These are phyloP conservation scores for Tauraco hartlaubi DNA, from an alignment of 2,797 vertebrate genomes.

Conservation along the genomic window DNA sequence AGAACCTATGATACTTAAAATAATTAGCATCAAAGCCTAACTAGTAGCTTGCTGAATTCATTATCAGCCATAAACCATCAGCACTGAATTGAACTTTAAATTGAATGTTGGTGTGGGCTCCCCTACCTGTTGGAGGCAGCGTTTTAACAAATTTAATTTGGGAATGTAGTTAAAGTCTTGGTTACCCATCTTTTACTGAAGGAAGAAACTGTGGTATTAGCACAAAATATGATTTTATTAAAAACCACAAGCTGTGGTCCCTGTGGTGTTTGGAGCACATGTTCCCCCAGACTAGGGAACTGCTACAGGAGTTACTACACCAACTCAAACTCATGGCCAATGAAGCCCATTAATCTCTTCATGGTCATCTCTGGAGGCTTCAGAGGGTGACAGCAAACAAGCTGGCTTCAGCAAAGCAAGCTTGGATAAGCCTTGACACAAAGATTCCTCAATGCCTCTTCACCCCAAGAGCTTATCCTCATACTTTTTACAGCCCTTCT, in stretches of 20 bases:
- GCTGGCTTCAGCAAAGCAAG: neutral
- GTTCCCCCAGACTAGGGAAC: neutral
- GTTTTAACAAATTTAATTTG: neutral
- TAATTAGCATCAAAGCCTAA: constrained; percentile 79
- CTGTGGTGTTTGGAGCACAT: neutral
- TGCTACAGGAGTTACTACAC: neutral
- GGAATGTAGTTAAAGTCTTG: neutral
- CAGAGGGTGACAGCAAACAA: neutral
- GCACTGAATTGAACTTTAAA: constrained; percentile 44
- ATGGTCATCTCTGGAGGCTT: neutral
- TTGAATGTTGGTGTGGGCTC: neutral
- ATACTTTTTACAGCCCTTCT: neutral
- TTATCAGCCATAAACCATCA: constrained; percentile 71
- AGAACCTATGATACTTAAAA: constrained; percentile 79
- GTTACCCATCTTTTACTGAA: neutral
- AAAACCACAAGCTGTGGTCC: neutral
- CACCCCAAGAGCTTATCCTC: neutral
- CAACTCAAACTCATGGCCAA: neutral
- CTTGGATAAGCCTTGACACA: neutral
- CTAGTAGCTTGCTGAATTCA: constrained; percentile 74
- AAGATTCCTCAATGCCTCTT: neutral
- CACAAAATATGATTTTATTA: neutral
- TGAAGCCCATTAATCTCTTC: neutral
- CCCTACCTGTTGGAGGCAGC: neutral
- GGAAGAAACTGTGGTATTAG: neutral